Evolutionary conservation across 2,888 invertebrate genomes (phyloP), one percentile per base, ranked within the genome.

Genomic region (Drosophila yooni): DNA sequence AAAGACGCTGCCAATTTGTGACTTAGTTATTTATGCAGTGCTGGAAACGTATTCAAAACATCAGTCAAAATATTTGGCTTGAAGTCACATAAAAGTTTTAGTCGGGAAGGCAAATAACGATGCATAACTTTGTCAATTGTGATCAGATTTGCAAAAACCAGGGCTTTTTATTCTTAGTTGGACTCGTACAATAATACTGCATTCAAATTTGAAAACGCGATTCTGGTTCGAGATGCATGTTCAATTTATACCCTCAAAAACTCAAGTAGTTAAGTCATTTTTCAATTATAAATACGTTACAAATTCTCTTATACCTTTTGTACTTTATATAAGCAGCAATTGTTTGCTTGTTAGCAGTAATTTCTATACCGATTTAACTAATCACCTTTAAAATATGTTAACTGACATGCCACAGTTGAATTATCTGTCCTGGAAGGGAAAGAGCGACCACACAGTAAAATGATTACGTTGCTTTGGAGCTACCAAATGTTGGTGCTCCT

Each of bases 371-470:
- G 5, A 31, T 50, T 34, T 21, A 33, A 70, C 51, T 60, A 70
- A 70, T 70, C 48, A 61, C 25, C 4, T 21, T 21, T n/a, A 13
- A 46, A 53, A 57, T 57, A 63, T 71, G 43, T 33, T 62, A 70
- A 70, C 61, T 46, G 61, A 27, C 29, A 27, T 62, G 61, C 54
- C 62, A 50, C 31, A 56, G 38, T 40, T 70, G 40, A 61, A 71
- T 61, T 70, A 57, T 57, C 54, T 63, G 63, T 40, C 52, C 15
- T 50, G 58, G 33, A 50, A 15, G 25, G 56, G 54, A 46, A 36
- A 21, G 34, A 53, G 53, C 88, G 81, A 88, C 88, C 83, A 87
- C 82, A 82, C 86, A 88, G 69, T 56, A 66, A 53, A 72, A 51
- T 72, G 48, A 63, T 60, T 53, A 60, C 29, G 50, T 57, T 66